Evolutionary conservation across 2,888 invertebrate species (phyloP).

Genomic region (Smittia aterrima): DNA sequence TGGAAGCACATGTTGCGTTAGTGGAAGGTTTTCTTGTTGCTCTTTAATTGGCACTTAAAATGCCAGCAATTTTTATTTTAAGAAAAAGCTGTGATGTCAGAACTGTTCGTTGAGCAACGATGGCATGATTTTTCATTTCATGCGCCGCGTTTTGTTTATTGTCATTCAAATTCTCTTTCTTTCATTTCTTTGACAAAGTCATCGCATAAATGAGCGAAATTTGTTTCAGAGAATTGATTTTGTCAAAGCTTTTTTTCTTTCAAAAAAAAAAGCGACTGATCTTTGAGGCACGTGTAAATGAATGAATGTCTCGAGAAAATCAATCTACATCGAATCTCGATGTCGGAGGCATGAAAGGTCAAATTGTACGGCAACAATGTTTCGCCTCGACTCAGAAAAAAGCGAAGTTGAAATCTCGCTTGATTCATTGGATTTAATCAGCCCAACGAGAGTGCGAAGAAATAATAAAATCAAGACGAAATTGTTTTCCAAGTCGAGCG

Average conservation of each 20-base stretch:
- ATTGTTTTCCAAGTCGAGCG: neutral
- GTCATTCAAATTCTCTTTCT: neutral
- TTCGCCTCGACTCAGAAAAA: neutral
- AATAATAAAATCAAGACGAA: neutral
- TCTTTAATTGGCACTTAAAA: constrained; percentile 1
- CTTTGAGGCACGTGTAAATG: constrained; percentile 27
- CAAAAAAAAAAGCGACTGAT: too few relatives aligned
- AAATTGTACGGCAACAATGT: constrained; percentile 8
- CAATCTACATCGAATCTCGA: constrained; percentile 10
- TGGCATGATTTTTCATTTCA: neutral
- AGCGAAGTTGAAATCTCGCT: constrained; percentile 8
- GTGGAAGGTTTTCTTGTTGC: neutral
- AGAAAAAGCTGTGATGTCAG: neutral
- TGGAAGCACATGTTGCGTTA: constrained; percentile 20
- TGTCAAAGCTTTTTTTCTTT: neutral
- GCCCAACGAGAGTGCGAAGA: neutral
- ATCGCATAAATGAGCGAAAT: neutral
- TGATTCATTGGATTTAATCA: constrained; percentile 27
- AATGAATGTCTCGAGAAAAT: constrained; percentile 8
- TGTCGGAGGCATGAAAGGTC: constrained; percentile 30
- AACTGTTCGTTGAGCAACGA: neutral
- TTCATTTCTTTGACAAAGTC: too few relatives aligned
- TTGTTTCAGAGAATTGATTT: neutral
- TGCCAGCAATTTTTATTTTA: neutral
- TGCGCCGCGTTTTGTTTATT: too few relatives aligned